Evolutionary conservation across 2,888 invertebrate genomes (phyloP).

Genomic region (Pristionchus exspectatus): DNA sequence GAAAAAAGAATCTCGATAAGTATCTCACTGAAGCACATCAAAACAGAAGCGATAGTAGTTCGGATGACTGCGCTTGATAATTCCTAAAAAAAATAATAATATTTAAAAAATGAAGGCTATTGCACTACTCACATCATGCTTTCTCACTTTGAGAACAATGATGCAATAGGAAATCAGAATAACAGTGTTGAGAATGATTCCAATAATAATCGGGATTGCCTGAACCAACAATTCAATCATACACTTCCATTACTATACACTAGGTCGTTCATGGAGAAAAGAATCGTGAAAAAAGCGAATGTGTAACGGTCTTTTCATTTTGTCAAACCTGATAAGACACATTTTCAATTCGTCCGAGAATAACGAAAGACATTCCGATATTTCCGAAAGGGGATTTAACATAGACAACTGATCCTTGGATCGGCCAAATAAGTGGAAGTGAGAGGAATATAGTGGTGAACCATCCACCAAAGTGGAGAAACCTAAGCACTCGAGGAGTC

Average conservation of each 20-base stretch:
- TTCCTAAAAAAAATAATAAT: not conserved
- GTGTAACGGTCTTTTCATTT: too few species aligned
- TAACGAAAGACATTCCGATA: not conserved
- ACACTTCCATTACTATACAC: too few species aligned
- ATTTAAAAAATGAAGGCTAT: not conserved
- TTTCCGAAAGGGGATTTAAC: not conserved
- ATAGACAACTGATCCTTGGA: not conserved
- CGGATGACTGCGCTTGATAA: not conserved
- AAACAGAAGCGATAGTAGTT: not conserved
- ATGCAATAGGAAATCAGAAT: not conserved
- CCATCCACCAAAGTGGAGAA: not conserved
- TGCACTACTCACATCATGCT: not conserved
- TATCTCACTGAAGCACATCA: not conserved
- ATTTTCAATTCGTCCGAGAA: not conserved
- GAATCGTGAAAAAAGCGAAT: too few species aligned
- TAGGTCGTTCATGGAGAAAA: too few species aligned
- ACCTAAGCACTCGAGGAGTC: not conserved
- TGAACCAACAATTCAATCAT: not conserved
- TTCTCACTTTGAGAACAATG: not conserved
- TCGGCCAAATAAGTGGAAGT: not conserved
- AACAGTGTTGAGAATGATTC: not conserved
- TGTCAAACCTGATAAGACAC: not conserved
- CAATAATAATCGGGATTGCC: not conserved
- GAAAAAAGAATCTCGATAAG: not conserved
- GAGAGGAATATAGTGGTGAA: not conserved